Conservation (phyloP, 2,113 vertebrate genomes). For the Menidia beryllina region DNA sequence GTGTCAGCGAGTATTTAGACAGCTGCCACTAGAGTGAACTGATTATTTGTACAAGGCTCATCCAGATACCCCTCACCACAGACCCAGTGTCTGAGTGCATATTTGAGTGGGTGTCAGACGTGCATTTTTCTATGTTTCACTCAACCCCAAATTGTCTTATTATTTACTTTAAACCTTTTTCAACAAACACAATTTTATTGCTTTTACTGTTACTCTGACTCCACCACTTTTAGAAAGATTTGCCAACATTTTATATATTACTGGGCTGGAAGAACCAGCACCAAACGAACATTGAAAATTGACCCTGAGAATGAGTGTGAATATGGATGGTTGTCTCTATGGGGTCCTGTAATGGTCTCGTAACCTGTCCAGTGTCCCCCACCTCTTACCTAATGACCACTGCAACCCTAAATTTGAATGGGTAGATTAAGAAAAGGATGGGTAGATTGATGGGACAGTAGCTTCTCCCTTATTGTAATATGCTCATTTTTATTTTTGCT, state of each 20-base stretch:
- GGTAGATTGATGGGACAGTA: too few species aligned
- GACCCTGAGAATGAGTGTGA: too few species aligned
- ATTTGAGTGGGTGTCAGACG: slow-evolving; percentile 41
- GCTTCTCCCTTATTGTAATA: too few species aligned
- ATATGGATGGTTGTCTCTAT: too few species aligned
- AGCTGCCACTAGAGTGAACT: slow-evolving; percentile 60
- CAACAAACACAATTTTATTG: slow-evolving; percentile 38
- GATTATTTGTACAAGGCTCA: slow-evolving; percentile 74
- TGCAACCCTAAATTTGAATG: too few species aligned
- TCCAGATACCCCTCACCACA: slow-evolving; percentile 61
- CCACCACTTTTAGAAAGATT: slow-evolving; percentile 21
- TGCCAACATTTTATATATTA: neutral
- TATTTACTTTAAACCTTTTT: slow-evolving; percentile 43
- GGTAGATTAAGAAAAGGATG: too few species aligned
- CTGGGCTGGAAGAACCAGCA: neutral
- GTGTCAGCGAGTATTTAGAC: slow-evolving; percentile 67
- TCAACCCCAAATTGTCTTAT: slow-evolving; percentile 19
- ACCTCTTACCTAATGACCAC: too few species aligned
- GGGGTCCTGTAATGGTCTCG: too few species aligned
- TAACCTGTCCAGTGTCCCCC: too few species aligned
- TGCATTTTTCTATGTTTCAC: slow-evolving; percentile 40
- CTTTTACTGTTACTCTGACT: slow-evolving; percentile 52
- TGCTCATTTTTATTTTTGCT: too few species aligned
- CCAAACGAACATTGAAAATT: neutral
- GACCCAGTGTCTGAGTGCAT: slow-evolving; percentile 30